Percentiles rank a stretch among this genome's conserved stretches.
phyloP scores from a whole-genome alignment of 2,797 vertebrate genomes.

The Heliangelus exortis region DNA sequence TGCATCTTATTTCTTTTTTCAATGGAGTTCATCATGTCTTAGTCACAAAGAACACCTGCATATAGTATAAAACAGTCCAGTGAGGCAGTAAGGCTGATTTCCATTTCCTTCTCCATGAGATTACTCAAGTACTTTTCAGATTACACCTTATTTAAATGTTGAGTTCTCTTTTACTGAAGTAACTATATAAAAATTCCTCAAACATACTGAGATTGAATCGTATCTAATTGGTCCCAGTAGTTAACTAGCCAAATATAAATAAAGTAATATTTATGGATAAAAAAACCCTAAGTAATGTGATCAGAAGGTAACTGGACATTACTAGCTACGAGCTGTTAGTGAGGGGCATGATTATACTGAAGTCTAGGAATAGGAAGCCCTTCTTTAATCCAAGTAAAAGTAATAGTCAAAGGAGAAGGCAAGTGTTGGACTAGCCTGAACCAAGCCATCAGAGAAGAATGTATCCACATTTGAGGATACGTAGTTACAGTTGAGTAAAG shows the following conservation, averaged over 20 bases:
- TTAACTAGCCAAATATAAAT: neutral
- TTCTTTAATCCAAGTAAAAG: neutral
- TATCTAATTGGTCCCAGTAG: neutral
- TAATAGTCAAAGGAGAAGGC: neutral
- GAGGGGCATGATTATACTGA: neutral
- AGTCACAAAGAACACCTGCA: neutral
- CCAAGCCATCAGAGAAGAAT: neutral
- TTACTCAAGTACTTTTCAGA: neutral
- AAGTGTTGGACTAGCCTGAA: neutral
- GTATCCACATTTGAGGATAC: neutral
- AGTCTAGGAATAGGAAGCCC: neutral
- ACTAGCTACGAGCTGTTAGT: neutral
- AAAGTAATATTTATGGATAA: neutral
- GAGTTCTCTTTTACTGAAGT: neutral
- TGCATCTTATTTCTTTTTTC: neutral
- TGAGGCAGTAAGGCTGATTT: neutral
- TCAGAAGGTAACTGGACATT: neutral
- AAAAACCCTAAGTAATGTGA: neutral
- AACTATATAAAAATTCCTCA: neutral
- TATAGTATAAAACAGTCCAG: neutral
- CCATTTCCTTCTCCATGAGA: neutral
- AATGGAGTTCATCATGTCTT: neutral
- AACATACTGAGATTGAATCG: neutral
- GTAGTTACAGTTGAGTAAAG: neutral
- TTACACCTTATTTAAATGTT: neutral